Evolutionary conservation across 2,113 vertebrate genomes (phyloP), one percentile per base, ranked within the genome.

Genomic region (Hippolais icterina): DNA sequence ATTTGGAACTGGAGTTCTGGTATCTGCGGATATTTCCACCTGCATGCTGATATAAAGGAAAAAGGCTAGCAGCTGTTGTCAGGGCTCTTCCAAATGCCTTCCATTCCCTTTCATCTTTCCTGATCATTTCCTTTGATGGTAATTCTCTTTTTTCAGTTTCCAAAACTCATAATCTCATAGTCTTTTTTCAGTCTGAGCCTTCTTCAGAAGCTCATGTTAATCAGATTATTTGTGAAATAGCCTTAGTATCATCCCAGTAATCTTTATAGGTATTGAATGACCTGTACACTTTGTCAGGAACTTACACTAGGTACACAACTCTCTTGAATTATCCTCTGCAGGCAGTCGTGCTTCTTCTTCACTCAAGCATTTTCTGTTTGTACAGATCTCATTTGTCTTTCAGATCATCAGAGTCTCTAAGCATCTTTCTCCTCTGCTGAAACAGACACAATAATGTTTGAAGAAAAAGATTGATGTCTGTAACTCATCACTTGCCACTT

Each of bases 131-230:
- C 95, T 96, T 96, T 97, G 95, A 93, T 90, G 92, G 83, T 96
- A 96, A 97, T 97, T 98, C 94, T 97, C 12, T 94, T 97, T 95
- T 96, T 91, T 89, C 93, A 59, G 41, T 94, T 96, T 94, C 71
- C n/a, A 97, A 93, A 96, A 70, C 83, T 94, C 63, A 24, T 92
- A 89, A 95, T 90, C 87, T 96, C 92, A 85, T 96, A 95, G 94
- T 94, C 91, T 59, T 93, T 74, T 96, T 90, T 86, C 71, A 96
- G 80, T 47, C 74, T 79, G 64, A 96, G 84, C 90, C 94, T 95
- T 94, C 92, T 92, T 96, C 95, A 94, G 79, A 96, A 95, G 83
- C 66, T 93, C 8, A 0, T 72, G 78, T 93, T 96, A 94, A 96
- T 94, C 89, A 96, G 89, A 74, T 94, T 96, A 96, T 94, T 95